A percentile compares a stretch with the other conserved stretches of the same genome.
phyloP scores from a whole-genome alignment of 2,113 vertebrate species.

The Malurus alboscapulatus region DNA sequence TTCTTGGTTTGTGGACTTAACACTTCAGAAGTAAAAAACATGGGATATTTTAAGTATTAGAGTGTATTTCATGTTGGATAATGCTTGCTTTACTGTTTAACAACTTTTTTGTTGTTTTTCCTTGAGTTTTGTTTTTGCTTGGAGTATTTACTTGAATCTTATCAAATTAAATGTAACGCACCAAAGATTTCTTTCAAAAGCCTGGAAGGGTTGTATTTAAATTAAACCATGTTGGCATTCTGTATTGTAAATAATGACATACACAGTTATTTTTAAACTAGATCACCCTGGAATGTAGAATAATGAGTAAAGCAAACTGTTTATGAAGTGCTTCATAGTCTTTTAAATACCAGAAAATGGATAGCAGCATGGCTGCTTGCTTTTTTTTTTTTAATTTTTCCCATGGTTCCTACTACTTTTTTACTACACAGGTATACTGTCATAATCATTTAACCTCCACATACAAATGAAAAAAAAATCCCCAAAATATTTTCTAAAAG shows the following conservation, averaged over 20 bases:
- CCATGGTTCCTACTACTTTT: not conserved
- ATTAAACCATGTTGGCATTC: not conserved
- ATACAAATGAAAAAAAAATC: not conserved
- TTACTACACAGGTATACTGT: not conserved
- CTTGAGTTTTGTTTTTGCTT: not conserved
- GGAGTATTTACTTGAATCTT: not conserved
- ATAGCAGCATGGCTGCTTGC: not conserved
- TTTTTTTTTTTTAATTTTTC: too few species aligned
- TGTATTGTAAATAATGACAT: not conserved
- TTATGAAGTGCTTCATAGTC: not conserved
- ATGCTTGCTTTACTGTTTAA: not conserved
- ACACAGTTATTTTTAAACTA: not conserved
- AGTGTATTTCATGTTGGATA: not conserved
- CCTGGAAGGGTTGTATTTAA: not conserved
- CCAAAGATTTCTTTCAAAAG: not conserved
- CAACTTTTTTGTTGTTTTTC: not conserved
- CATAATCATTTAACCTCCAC: not conserved
- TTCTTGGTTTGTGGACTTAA: not conserved
- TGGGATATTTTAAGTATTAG: not conserved
- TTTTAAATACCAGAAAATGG: not conserved
- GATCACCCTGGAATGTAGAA: not conserved
- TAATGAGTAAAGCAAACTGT: not conserved
- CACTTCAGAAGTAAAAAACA: not conserved
- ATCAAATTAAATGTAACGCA: not conserved
- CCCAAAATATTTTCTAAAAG: not conserved